Evolutionary conservation across 2,113 vertebrate species (phyloP), one percentile per base, ranked within the genome.

Genomic region (Fulica atra): DNA sequence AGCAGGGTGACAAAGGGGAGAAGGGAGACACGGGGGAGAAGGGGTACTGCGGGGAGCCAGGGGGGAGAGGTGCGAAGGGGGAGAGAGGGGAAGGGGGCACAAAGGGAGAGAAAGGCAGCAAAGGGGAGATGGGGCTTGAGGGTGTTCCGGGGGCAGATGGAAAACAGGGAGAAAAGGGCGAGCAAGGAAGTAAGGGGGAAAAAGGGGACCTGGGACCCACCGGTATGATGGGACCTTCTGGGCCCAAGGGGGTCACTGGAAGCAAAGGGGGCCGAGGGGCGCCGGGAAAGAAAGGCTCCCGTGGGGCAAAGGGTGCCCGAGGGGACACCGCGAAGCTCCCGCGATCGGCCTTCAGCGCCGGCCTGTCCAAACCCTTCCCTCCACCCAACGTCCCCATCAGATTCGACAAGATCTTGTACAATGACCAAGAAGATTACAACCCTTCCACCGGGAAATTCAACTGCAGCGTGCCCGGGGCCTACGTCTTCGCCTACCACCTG

Each of bases 401-500:
- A 59, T 99, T 99, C 6, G 99, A 99, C 97, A 99, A 98, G 97
- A 90, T 99, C 78, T 97, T 99, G 91, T 99, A 99, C 97, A 98
- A 99, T 0, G 98, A 98, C 26, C 99, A 99, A 61, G 98, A 97
- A 70, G 98, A 98, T 59, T 99, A 99, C 35, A 98, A 98, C 53
- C 94, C 98, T 6, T 80, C 96, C 73, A 98, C 98, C 0, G 99
- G 98, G 73, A 99, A 98, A 78, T 99, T 99, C 95, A 99, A 98
- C 83, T 99, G 99, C 61, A 98, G 98, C 18, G 88, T 99, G 89
- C 94, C 99, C 0, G 99, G 99, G 25, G 98, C 98, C 0, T 99
- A 99, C 8, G 96, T 99, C 40, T 99, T 99, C 60, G 98, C 99
- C 82, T 99, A 99, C 94, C 99, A 99, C 28, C 97, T 99, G 95